Evolutionary conservation across 1,140 invertebrate genomes (phyloP).

Genomic region (Mylabris phalerata): DNA sequence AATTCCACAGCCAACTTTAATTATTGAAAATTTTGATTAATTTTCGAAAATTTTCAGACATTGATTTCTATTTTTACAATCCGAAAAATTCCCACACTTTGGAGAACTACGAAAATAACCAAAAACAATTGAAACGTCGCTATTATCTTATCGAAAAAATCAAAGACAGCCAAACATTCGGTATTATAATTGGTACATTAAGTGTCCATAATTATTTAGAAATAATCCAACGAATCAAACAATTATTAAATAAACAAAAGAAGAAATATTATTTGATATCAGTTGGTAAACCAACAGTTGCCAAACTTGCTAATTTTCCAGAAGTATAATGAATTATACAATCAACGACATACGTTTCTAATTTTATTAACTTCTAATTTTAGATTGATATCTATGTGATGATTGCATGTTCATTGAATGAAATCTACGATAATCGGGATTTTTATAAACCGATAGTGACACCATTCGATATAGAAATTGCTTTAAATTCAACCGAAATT

Average conservation of each 20-base stretch:
- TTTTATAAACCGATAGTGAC: constrained; percentile 86
- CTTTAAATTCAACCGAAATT: constrained; percentile 55
- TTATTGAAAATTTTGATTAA: no score
- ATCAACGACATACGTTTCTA: not conserved
- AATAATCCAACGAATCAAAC: constrained; percentile 69
- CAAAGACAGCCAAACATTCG: constrained; percentile 79
- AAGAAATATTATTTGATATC: constrained; percentile 88
- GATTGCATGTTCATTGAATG: constrained; percentile 84
- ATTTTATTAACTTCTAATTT: constrained; percentile 42
- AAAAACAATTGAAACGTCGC: constrained; percentile 64
- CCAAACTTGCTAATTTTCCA: constrained; percentile 89
- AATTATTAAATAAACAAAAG: constrained; percentile 60
- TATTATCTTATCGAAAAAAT: constrained; percentile 80
- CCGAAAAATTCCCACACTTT: constrained; percentile 38
- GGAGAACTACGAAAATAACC: constrained; percentile 43
- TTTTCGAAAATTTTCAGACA: constrained; percentile 35
- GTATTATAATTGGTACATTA: constrained; percentile 83
- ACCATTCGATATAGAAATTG: constrained; percentile 89
- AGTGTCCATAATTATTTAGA: constrained; percentile 73
- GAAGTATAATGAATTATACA: constrained; percentile 51
- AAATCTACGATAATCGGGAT: constrained; percentile 74
- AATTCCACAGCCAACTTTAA: no score
- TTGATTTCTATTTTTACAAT: constrained; percentile 47
- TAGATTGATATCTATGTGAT: constrained; percentile 86
- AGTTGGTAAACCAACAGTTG: constrained; percentile 85